phyloP scores from a whole-genome alignment of 2,113 vertebrate genomes.

The Anolis sagrei region DNA sequence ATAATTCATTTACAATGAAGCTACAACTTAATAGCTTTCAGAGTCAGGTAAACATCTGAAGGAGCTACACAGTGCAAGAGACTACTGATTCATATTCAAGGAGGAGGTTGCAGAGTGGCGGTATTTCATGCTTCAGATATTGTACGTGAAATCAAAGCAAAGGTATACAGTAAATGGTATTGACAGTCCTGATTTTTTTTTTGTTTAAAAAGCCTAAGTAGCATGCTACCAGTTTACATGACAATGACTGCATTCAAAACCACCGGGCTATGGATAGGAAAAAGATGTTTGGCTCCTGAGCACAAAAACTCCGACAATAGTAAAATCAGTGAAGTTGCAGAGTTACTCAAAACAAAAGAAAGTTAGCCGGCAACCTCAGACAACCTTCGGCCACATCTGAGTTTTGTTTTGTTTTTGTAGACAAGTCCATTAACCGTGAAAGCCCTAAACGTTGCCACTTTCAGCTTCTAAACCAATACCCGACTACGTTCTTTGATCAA shows the following conservation, averaged over 20 bases:
- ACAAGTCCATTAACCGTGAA: slow-evolving; percentile 85
- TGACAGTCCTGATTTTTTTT: slow-evolving; percentile 59
- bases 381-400: slow-evolving; percentile 70
- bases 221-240: slow-evolving; percentile 72
- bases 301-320: slow-evolving; percentile 74
- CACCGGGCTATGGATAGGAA: slow-evolving; percentile 75
- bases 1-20: slow-evolving; percentile 60
- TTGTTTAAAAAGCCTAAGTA: slow-evolving; percentile 65
- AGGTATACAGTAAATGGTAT: slow-evolving; percentile 67
- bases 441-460: slow-evolving; percentile 82
- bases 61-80: slow-evolving; percentile 61
- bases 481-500: slow-evolving; percentile 88
- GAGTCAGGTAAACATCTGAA: slow-evolving; percentile 49
- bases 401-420: slow-evolving; percentile 67
- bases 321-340: slow-evolving; percentile 77
- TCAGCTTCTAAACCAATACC: slow-evolving; percentile 92
- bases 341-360: slow-evolving; percentile 76
- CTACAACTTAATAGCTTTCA: slow-evolving; percentile 58
- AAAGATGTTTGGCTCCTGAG: slow-evolving; percentile 78
- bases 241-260: slow-evolving; percentile 74
- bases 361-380: slow-evolving; percentile 83
- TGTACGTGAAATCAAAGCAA: slow-evolving; percentile 62
- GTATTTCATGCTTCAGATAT: slow-evolving; percentile 63
- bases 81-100: slow-evolving; percentile 51
- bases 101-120: slow-evolving; percentile 51